phyloP scores from a whole-genome alignment of 2,888 invertebrate species.

The Diploptera punctata region DNA sequence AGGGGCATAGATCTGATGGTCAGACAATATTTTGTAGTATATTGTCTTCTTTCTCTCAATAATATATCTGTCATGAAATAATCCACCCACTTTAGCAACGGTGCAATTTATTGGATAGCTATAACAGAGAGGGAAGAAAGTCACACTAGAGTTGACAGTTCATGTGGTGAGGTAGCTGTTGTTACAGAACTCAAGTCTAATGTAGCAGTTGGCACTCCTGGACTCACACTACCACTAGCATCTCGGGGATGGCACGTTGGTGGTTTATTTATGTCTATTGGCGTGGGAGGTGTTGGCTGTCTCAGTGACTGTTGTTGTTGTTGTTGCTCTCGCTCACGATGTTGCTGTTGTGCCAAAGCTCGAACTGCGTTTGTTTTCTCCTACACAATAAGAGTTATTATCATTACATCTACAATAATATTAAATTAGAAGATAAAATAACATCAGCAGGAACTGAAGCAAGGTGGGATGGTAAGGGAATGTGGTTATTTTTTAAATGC shows the following conservation, averaged over 20 bases:
- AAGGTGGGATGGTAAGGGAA: no score
- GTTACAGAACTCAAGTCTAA: slow-evolving; percentile 70
- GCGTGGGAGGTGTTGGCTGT: slow-evolving; percentile 39
- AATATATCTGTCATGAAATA: no score
- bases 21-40: no score
- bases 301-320: slow-evolving; percentile 36
- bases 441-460: no score
- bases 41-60: no score
- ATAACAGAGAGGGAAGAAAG: no score
- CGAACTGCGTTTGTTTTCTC: slow-evolving; percentile 86
- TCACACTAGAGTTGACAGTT: slow-evolving; percentile 73
- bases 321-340: slow-evolving; percentile 49
- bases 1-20: no score
- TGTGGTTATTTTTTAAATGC: no score
- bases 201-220: slow-evolving; percentile 66
- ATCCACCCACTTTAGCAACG: no score
- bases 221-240: slow-evolving; percentile 68
- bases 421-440: no score
- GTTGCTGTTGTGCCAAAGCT: slow-evolving; percentile 60
- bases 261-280: slow-evolving; percentile 36
- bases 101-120: no score
- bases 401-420: no score
- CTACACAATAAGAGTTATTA: slow-evolving; percentile 47
- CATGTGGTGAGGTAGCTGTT: slow-evolving; percentile 69
- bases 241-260: slow-evolving; percentile 51